Conservation (phyloP, 2,797 vertebrate genomes). For the Graptemys geographica region DNA sequence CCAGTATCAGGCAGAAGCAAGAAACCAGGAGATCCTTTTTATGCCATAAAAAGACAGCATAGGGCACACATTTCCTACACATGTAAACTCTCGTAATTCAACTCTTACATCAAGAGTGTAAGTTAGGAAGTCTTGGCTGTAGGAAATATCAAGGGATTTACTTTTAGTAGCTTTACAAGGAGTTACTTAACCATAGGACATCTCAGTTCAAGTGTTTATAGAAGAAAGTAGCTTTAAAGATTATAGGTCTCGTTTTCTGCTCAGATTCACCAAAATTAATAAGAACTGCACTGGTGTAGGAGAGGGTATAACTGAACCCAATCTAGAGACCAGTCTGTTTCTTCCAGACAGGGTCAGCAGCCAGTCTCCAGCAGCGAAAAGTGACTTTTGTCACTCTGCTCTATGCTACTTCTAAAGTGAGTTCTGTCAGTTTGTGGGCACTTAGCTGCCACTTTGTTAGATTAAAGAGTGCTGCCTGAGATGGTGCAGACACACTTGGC, state of each 20-base stretch:
- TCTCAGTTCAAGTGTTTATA: background rate
- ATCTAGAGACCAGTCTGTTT: conserved; percentile 26
- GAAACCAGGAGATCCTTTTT: background rate
- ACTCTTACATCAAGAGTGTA: background rate
- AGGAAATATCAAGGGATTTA: background rate
- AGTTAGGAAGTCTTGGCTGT: background rate
- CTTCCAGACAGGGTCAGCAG: conserved; percentile 26
- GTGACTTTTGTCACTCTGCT: conserved; percentile 18
- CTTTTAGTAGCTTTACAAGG: background rate
- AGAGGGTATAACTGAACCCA: background rate
- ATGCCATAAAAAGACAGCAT: background rate
- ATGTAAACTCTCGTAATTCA: background rate
- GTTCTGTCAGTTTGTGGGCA: conserved; percentile 4
- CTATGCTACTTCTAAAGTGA: conserved; percentile 27
- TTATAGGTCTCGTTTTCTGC: background rate
- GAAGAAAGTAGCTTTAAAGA: background rate
- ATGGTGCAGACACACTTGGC: conserved; percentile 54
- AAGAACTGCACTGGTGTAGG: background rate
- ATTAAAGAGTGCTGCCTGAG: conserved; percentile 30
- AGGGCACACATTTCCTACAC: background rate
- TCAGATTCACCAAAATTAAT: background rate
- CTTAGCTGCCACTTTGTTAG: background rate
- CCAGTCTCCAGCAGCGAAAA: conserved; percentile 32
- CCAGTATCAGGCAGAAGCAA: background rate
- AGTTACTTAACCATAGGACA: rapidly evolving